phyloP scores from a whole-genome alignment of 2,113 vertebrate species.

The Rhodinocichla rosea region DNA sequence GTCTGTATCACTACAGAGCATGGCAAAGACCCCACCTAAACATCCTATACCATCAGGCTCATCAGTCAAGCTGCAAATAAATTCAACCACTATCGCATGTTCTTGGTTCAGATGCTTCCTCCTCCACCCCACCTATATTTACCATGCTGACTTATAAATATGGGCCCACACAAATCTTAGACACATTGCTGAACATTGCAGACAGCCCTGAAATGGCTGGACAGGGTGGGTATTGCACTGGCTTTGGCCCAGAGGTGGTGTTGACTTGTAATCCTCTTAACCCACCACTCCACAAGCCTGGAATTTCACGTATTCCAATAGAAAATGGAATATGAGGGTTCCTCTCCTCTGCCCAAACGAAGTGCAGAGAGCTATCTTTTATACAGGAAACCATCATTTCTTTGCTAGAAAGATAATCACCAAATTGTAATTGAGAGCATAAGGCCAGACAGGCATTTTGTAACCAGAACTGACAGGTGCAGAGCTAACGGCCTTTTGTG shows the following conservation, averaged over 20 bases:
- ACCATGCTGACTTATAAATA: background rate
- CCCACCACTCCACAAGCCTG: background rate
- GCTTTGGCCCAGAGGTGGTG: background rate
- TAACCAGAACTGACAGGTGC: background rate
- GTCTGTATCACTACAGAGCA: background rate
- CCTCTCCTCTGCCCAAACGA: background rate
- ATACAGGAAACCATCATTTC: background rate
- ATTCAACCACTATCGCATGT: background rate
- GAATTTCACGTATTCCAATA: background rate
- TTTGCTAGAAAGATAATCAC: background rate
- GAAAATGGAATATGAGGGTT: background rate
- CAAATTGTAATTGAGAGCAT: background rate
- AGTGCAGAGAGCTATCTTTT: accelerated
- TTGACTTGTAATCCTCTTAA: background rate
- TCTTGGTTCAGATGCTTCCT: background rate
- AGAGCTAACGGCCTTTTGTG: background rate
- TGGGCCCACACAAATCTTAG: background rate
- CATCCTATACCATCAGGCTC: background rate
- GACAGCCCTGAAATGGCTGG: background rate
- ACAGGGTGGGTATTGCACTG: background rate
- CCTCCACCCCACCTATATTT: background rate
- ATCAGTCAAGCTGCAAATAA: background rate
- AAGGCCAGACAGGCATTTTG: background rate
- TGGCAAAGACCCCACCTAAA: background rate
- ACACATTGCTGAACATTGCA: background rate